Percentiles rank a stretch among this genome's conserved stretches.
phyloP scores from a whole-genome alignment of 2,113 vertebrate genomes.

The Gallinago jamesoni region DNA sequence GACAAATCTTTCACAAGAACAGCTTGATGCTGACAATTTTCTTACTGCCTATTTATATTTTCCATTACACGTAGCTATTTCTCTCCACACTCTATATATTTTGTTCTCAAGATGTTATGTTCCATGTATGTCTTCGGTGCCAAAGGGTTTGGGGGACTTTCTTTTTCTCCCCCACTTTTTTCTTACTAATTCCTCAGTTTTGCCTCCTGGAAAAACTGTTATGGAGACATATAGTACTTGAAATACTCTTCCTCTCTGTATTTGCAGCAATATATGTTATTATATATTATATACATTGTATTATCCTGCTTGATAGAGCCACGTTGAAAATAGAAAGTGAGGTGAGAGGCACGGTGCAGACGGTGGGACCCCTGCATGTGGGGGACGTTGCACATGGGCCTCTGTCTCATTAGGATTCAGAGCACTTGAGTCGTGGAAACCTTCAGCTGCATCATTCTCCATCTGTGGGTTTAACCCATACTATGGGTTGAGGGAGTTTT shows the following conservation, averaged over 20 bases:
- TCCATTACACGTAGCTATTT: background rate
- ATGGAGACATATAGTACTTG: background rate
- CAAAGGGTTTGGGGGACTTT: background rate
- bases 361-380: rapidly evolving
- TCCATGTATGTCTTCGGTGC: background rate
- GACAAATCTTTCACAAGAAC: background rate
- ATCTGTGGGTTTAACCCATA: background rate
- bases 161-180: background rate
- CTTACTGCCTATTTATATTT: background rate
- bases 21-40: background rate
- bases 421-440: background rate
- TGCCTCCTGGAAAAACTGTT: background rate
- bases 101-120: background rate
- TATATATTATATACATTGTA: background rate
- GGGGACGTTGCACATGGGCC: background rate
- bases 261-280: background rate
- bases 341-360: background rate
- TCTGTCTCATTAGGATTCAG: background rate
- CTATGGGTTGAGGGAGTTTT: background rate
- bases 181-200: background rate
- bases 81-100: background rate
- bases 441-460: background rate
- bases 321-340: background rate
- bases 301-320: background rate
- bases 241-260: background rate